A percentile compares a stretch with the other conserved stretches of the same genome.
Evolutionary conservation across 2,888 invertebrate species (phyloP).

Genomic region (Capitulum mitella): DNA sequence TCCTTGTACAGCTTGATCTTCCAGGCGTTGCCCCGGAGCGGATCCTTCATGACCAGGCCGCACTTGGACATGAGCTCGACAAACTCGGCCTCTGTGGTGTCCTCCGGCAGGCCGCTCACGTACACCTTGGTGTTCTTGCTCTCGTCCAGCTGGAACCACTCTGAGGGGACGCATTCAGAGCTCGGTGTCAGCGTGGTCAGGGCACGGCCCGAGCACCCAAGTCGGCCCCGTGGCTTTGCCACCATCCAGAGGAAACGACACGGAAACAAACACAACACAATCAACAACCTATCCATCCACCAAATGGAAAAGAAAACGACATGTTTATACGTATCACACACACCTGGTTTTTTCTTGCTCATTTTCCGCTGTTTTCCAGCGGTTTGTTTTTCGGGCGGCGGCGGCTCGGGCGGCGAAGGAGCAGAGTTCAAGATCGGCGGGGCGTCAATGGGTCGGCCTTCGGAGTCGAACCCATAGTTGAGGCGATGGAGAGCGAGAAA

Average conservation of each 20-base stretch:
- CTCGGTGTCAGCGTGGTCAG: too few species aligned
- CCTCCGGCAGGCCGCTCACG: constrained; percentile 80
- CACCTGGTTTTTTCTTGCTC: constrained; percentile 11
- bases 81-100: constrained; percentile 82
- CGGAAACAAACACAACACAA: too few species aligned
- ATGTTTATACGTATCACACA: too few species aligned
- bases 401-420: neutral
- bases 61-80: constrained; percentile 91
- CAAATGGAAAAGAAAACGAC: too few species aligned
- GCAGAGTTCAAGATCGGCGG: neutral
- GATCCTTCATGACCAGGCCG: constrained; percentile 86
- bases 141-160: constrained; percentile 90
- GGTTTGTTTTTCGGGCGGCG: neutral
- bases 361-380: neutral
- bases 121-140: constrained; percentile 91
- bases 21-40: constrained; percentile 60
- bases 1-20: constrained; percentile 88
- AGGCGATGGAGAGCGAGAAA: constrained; percentile 94
- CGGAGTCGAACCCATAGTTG: constrained; percentile 71
- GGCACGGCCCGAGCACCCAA: too few species aligned
- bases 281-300: too few species aligned
- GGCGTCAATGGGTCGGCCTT: constrained; percentile 27
- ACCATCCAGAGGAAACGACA: too few species aligned
- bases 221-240: too few species aligned
- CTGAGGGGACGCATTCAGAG: constrained; percentile 45